Evolutionary conservation across 2,113 vertebrate genomes (phyloP).

Genomic region (Phoenicopterus ruber): DNA sequence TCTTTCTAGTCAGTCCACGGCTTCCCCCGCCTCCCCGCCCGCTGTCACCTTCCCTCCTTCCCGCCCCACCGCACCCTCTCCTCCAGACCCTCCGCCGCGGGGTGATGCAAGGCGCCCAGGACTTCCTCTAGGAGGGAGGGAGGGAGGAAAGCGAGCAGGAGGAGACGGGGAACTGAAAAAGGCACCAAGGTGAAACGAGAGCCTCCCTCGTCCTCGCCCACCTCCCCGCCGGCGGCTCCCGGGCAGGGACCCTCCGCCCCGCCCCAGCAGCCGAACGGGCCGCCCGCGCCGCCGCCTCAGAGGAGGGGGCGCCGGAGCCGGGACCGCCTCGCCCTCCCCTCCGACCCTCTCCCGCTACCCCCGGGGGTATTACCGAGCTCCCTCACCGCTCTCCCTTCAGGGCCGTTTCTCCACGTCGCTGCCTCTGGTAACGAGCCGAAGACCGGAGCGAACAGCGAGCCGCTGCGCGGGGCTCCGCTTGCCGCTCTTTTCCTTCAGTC

Average conservation of each 20-base stretch:
- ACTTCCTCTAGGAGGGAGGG: not conserved
- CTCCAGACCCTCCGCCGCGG: not conserved
- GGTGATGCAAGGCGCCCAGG: not conserved
- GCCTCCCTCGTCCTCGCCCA: not conserved
- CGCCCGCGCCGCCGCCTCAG: not conserved
- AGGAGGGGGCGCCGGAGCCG: not conserved
- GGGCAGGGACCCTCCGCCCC: too few relatives aligned
- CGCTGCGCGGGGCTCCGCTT: not conserved
- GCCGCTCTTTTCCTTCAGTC: not conserved
- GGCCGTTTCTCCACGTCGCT: not conserved
- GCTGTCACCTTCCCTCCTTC: not conserved
- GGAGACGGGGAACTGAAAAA: not conserved
- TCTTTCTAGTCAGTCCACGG: too few relatives aligned
- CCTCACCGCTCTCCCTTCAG: constrained; percentile 34
- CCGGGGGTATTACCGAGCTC: not conserved
- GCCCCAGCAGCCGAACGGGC: too few relatives aligned
- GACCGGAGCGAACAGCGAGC: not conserved
- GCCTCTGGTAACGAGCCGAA: not conserved
- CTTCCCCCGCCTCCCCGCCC: not conserved
- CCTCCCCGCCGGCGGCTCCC: not conserved
- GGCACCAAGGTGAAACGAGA: not conserved
- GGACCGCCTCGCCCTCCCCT: not conserved
- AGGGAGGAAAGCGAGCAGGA: not conserved
- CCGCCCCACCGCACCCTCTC: not conserved
- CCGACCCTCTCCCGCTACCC: not conserved